phyloP scores from a whole-genome alignment of 2,113 vertebrate genomes.

The Tricholaema leucomelas region DNA sequence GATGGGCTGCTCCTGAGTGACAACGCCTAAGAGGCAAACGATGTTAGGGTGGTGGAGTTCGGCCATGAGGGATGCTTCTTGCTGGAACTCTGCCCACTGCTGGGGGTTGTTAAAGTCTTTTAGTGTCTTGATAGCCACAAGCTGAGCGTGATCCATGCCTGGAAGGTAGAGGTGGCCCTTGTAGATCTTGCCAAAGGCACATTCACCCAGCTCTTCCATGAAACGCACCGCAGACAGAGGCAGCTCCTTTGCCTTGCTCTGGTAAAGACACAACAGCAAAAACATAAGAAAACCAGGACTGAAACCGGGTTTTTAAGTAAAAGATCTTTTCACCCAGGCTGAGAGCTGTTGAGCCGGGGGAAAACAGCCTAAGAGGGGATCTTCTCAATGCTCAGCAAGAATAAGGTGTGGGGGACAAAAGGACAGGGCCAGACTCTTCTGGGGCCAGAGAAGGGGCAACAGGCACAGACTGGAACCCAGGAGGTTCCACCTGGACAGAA shows the following conservation, averaged over 20 bases:
- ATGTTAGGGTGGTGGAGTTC: constrained; percentile 96
- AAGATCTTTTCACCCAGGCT: accelerated
- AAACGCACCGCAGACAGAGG: constrained; percentile 95
- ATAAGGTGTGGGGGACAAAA: too few relatives aligned
- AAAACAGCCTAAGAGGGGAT: too few relatives aligned
- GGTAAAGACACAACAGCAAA: not conserved
- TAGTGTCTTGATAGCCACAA: constrained; percentile 95
- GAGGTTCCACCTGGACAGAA: too few relatives aligned
- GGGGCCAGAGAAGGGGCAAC: too few relatives aligned
- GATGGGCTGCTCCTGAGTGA: constrained; percentile 94
- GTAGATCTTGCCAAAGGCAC: constrained; percentile 93
- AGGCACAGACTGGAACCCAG: too few relatives aligned
- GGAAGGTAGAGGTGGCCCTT: constrained; percentile 98
- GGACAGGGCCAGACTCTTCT: too few relatives aligned
- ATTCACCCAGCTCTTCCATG: constrained; percentile 97
- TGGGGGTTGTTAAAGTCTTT: constrained; percentile 91
- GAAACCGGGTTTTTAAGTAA: accelerated
- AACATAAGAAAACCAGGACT: not conserved
- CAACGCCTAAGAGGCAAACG: constrained; percentile 92
- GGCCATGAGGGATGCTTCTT: constrained; percentile 88
- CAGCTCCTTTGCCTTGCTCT: constrained; percentile 96
- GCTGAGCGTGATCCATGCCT: constrained; percentile 95
- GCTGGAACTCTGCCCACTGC: constrained; percentile 95
- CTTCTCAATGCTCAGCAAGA: too few relatives aligned
- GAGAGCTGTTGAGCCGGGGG: too few relatives aligned